Base-by-base conservation (phyloP, 30 jellyfish, hydroid and myxozoan genomes). In the Hydractinia echinata region DNA sequence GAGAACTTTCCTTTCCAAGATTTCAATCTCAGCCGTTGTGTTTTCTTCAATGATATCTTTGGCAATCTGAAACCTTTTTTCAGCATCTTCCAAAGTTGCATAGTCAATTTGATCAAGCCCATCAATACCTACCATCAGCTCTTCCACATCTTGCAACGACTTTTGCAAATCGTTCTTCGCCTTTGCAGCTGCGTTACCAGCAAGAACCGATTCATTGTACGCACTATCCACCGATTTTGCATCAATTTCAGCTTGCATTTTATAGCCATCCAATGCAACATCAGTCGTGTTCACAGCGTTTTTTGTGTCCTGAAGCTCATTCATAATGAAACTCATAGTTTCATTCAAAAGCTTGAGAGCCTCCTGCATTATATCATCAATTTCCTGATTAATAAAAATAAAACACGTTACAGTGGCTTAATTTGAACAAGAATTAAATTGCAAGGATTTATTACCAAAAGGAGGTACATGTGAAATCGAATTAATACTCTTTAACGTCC, bases 81-180 rank as follows among this genome's bases (percentile, higher is more conserved):
- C 99, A 10, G 99, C 99, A 18, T 81, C 95, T 79, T 81, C 90
- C 79, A 93, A 82, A n/a, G 79, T 81, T 58, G 94, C 88, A 54
- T 81, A 4, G 69, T 93, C 92, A 16, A 93, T 55, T 9, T 21
- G 61, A 5, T 77, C 95, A 62, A 93, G 64, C 7, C 53, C 79
- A 21, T 64, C 84, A 20, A 93, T 85, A 55, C 84, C 90, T 16
- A 67, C 90, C 49, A 92, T 52, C n/a, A 92, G 88, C 56, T 83
- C 84, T 44, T 87, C 95, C 8, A 92, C 90, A 54, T 83, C 95
- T 61, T 61, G 85, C 44, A 92, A 81, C 13, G 93, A 58, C 7
- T 64, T 81, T 5, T 5, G 10, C 53, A 85, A 70, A 10, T 76
- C 86, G 73, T 71, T 70, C 30, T 79, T 68, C 21, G 87, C 91